A percentile compares a stretch with the other conserved stretches of the same genome.
Evolutionary conservation across 64 coral and sea anemone species (phyloP).

Genomic region (Platygyra sinensis): DNA sequence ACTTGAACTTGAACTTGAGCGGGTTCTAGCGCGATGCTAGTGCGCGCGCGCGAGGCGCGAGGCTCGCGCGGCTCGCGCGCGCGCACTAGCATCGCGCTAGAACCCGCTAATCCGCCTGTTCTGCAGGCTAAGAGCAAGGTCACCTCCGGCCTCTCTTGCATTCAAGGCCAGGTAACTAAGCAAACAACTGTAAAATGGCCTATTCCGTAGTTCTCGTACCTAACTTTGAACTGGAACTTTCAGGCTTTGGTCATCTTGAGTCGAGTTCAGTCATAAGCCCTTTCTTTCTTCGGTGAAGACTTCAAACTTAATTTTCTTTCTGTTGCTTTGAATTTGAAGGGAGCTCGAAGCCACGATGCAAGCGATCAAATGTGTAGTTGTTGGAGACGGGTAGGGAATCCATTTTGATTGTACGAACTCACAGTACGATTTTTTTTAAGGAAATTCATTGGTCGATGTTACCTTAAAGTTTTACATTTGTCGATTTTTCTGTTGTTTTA

Average conservation of each 20-base stretch:
- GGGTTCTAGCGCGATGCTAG: too few species aligned
- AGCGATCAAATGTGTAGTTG: slow-evolving; percentile 95
- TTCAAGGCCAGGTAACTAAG: too few species aligned
- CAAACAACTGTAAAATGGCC: too few species aligned
- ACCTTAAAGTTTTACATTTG: neutral
- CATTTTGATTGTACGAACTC: neutral
- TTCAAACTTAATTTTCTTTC: neutral
- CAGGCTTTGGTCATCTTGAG: too few species aligned
- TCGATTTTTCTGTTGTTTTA: neutral
- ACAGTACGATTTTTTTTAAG: neutral
- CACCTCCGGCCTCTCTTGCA: too few species aligned
- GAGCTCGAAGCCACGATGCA: slow-evolving; percentile 69
- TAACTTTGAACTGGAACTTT: too few species aligned
- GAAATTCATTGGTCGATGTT: neutral
- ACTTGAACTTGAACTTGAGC: too few species aligned
- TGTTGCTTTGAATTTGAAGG: slow-evolving; percentile 35
- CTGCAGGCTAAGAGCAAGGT: too few species aligned
- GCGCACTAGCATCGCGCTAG: too few species aligned
- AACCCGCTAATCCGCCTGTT: too few species aligned
- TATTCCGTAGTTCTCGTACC: neutral
- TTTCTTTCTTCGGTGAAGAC: neutral
- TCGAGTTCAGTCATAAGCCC: neutral
- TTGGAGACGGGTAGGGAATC: slow-evolving; percentile 81
- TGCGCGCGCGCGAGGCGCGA: too few species aligned
- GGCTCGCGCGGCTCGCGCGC: too few species aligned